Evolutionary conservation across 1,140 invertebrate species (phyloP).

Genomic region (Trachymyrmex septentrionalis): DNA sequence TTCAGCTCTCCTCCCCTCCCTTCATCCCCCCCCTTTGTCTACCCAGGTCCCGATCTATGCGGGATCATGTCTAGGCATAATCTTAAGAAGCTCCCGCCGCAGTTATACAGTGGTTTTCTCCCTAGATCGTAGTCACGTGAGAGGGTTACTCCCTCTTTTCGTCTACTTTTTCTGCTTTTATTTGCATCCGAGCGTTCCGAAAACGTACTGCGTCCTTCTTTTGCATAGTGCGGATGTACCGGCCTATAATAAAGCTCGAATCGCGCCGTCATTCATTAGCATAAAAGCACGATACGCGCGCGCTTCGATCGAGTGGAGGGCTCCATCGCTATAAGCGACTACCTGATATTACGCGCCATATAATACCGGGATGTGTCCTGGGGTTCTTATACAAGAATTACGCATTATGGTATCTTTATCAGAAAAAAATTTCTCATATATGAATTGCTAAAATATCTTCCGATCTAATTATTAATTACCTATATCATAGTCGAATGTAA

Average conservation of each 20-base stretch:
- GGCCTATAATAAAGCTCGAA: slow-evolving; percentile 50
- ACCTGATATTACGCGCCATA: slow-evolving; percentile 19
- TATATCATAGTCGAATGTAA: neutral
- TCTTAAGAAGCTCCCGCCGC: slow-evolving; percentile 72
- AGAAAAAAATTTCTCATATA: slow-evolving; percentile 2
- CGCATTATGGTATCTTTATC: neutral
- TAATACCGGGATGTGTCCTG: neutral
- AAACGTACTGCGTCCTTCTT: slow-evolving; percentile 45
- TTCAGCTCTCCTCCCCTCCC: neutral
- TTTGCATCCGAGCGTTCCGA: slow-evolving; percentile 20
- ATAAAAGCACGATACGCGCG: slow-evolving; percentile 43
- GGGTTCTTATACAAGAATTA: neutral
- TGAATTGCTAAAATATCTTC: slow-evolving; percentile 18
- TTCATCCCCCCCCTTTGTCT: neutral
- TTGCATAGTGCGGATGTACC: slow-evolving; percentile 44
- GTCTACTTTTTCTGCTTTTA: slow-evolving; percentile 2
- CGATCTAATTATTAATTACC: slow-evolving; percentile 5
- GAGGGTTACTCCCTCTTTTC: neutral
- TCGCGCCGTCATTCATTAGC: slow-evolving; percentile 47
- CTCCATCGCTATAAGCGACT: neutral
- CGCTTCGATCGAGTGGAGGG: slow-evolving; percentile 18
- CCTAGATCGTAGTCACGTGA: slow-evolving; percentile 67
- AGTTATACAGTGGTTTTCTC: slow-evolving; percentile 70
- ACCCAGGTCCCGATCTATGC: slow-evolving; percentile 73
- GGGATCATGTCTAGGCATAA: slow-evolving; percentile 81